phyloP scores from a whole-genome alignment of 2,888 invertebrate genomes.

The Rotaria socialis region DNA sequence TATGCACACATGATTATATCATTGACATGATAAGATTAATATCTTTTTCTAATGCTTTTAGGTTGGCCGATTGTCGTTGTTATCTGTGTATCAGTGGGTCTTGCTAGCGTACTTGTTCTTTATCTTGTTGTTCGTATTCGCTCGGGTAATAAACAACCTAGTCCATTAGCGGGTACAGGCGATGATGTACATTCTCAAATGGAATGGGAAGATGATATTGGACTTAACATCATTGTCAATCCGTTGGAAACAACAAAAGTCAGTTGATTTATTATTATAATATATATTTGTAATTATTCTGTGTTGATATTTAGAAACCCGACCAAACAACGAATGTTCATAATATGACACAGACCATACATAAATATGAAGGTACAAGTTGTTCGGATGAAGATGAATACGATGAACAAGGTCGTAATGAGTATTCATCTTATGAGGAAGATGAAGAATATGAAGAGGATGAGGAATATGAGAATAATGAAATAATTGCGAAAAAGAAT shows the following conservation, averaged over 20 bases:
- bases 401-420: neutral
- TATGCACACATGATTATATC: no score
- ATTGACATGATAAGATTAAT: no score
- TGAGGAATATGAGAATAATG: no score
- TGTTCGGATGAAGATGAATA: neutral
- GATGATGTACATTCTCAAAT: neutral
- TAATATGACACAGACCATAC: no score
- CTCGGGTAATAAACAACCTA: neutral
- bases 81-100: neutral
- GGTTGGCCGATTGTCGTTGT: neutral
- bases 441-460: no score
- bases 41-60: neutral
- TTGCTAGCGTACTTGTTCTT: neutral
- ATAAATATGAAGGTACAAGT: neutral
- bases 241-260: neutral
- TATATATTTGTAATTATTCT: no score
- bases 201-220: conserved; percentile 21
- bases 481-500: neutral
- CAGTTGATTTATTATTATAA: neutral
- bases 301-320: no score
- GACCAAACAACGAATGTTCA: no score
- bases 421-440: no score
- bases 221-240: neutral
- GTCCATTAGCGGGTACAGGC: no score
- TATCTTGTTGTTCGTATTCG: neutral